Conservation (phyloP, 2,888 invertebrate species). For the Argynnis bischoffii region DNA sequence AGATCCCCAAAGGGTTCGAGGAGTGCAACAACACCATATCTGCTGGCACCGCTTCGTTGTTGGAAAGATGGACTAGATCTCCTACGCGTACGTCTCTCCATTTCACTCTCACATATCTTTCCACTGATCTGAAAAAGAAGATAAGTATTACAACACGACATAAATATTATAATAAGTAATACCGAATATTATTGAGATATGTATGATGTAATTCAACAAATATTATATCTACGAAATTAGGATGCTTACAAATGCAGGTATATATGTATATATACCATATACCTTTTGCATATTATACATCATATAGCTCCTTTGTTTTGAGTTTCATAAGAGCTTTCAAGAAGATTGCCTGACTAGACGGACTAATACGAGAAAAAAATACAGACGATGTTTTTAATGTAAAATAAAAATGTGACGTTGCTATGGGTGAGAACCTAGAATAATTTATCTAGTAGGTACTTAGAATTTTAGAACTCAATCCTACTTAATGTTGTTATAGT, state of each 20-base stretch:
- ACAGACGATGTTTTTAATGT: too few species aligned
- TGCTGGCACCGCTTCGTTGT: conserved; percentile 98
- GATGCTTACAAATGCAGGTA: too few species aligned
- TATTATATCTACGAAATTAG: too few species aligned
- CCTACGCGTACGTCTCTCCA: conserved; percentile 97
- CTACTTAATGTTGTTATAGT: too few species aligned
- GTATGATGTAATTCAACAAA: too few species aligned
- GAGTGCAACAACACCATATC: conserved; percentile 95
- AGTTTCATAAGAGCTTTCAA: conserved; percentile 23
- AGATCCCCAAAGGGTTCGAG: conserved; percentile 93
- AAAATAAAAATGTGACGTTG: neutral
- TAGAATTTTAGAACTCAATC: too few species aligned
- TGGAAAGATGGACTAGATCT: conserved; percentile 96
- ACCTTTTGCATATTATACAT: conserved; percentile 6
- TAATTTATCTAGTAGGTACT: too few species aligned
- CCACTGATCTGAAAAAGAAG: conserved; percentile 84
- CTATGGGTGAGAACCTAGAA: too few species aligned
- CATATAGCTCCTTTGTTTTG: conserved; percentile 11
- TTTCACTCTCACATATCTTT: conserved; percentile 91
- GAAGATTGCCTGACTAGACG: conserved; percentile 28
- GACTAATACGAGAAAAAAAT: conserved; percentile 25
- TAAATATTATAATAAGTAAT: neutral
- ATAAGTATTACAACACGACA: neutral
- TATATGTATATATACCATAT: too few species aligned
- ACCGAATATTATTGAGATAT: neutral